Evolutionary conservation across 23 tunicate species (phyloP).

Genomic region (Styela plicata): DNA sequence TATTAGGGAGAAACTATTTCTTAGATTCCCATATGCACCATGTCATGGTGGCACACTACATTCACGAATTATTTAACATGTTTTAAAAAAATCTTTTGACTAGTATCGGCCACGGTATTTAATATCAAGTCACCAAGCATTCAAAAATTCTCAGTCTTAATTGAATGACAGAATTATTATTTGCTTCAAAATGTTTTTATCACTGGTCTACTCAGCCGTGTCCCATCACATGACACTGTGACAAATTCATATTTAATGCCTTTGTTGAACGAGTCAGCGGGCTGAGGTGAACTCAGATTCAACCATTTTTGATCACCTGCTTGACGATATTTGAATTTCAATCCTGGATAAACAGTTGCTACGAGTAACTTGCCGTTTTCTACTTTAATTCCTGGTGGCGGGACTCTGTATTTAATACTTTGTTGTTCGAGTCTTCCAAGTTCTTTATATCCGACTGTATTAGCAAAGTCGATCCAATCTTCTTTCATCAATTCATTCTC

Average conservation of each 20-base stretch:
- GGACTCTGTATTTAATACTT: conserved; percentile 51
- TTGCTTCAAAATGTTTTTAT: background rate
- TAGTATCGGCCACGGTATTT: too few relatives aligned
- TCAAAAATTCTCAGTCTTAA: too few relatives aligned
- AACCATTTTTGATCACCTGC: background rate
- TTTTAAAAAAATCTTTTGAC: too few relatives aligned
- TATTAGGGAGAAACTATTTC: too few relatives aligned
- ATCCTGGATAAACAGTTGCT: conserved; percentile 1
- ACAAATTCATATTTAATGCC: background rate
- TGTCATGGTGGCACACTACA: too few relatives aligned
- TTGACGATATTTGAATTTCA: conserved; percentile 14
- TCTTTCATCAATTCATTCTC: background rate
- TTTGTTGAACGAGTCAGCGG: background rate
- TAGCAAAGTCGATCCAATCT: conserved; percentile 70
- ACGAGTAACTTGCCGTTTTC: background rate
- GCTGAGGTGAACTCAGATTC: background rate
- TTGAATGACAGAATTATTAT: too few relatives aligned
- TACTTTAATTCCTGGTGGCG: conserved; percentile 76
- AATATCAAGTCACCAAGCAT: too few relatives aligned
- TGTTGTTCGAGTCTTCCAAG: conserved; percentile 41
- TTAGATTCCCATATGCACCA: too few relatives aligned
- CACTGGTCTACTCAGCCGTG: conserved; percentile 10
- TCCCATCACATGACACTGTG: conserved; percentile 2
- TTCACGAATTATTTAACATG: too few relatives aligned
- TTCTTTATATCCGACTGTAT: conserved; percentile 64